Evolutionary conservation across 2,113 vertebrate genomes (phyloP).

Genomic region (Leucopsar rothschildi): DNA sequence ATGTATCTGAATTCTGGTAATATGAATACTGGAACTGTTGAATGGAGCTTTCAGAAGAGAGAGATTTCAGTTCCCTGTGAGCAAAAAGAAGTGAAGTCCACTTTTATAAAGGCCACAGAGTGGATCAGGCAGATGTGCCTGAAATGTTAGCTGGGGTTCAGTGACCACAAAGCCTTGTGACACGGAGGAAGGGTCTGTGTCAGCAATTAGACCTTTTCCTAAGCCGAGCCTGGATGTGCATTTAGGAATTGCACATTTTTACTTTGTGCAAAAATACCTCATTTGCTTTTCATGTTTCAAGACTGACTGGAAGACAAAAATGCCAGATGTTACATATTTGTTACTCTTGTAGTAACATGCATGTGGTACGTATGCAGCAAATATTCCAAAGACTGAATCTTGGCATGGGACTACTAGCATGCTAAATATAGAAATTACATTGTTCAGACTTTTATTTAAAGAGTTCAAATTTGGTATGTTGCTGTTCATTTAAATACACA

Average conservation of each 20-base stretch:
- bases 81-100: background rate
- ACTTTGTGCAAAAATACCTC: background rate
- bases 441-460: slow-evolving; percentile 19
- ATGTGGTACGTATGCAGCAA: background rate
- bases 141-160: background rate
- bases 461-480: background rate
- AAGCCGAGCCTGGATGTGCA: background rate
- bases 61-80: background rate
- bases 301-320: background rate
- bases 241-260: background rate
- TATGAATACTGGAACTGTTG: background rate
- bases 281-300: background rate
- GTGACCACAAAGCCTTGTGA: background rate
- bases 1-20: background rate
- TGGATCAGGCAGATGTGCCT: background rate
- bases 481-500: background rate
- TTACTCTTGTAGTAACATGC: background rate
- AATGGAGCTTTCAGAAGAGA: background rate
- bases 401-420: background rate
- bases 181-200: background rate
- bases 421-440: slow-evolving; percentile 24
- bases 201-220: background rate
- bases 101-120: background rate
- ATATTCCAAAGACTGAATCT: background rate
- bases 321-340: background rate